These are phyloP conservation scores for Chlamydotis undulata DNA, from an alignment of 2,113 vertebrate genomes.

Conservation along the genomic window DNA sequence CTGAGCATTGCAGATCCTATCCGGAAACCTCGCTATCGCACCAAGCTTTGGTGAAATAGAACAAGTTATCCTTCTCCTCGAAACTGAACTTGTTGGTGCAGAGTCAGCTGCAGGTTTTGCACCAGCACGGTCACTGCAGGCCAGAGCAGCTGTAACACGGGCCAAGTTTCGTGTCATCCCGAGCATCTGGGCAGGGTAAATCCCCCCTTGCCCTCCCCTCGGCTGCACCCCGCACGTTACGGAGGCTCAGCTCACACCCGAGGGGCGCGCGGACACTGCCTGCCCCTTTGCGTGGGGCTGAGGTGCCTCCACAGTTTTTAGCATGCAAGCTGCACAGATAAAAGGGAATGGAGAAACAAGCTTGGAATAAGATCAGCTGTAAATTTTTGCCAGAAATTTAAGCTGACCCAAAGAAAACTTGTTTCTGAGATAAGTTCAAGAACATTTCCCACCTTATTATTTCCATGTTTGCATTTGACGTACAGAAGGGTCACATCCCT, in stretches of 20 bases:
- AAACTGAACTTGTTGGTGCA: slow-evolving; percentile 10
- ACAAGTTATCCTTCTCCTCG: not conserved
- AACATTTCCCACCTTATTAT: slow-evolving; percentile 2
- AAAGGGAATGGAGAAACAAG: not conserved
- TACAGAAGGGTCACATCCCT: not conserved
- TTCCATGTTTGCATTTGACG: not conserved
- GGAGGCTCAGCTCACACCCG: not conserved
- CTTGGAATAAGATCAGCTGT: not conserved
- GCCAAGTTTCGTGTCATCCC: not conserved
- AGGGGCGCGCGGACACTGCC: not conserved
- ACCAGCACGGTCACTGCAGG: not conserved
- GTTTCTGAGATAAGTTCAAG: not conserved
- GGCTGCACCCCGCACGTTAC: not conserved
- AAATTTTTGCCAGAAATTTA: slow-evolving; percentile 20
- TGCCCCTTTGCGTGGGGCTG: not conserved
- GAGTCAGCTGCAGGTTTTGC: not conserved
- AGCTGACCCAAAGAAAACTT: slow-evolving; percentile 19
- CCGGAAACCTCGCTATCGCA: slow-evolving; percentile 14
- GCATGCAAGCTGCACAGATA: not conserved
- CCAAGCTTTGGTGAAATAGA: slow-evolving; percentile 1
- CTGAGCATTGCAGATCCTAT: slow-evolving; percentile 16
- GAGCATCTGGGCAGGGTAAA: not conserved
- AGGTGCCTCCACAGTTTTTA: not conserved
- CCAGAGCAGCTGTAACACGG: not conserved
- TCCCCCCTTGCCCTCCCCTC: not conserved